Base-by-base conservation (phyloP, 1,140 invertebrate species). In the Drosophila cardini region DNA sequence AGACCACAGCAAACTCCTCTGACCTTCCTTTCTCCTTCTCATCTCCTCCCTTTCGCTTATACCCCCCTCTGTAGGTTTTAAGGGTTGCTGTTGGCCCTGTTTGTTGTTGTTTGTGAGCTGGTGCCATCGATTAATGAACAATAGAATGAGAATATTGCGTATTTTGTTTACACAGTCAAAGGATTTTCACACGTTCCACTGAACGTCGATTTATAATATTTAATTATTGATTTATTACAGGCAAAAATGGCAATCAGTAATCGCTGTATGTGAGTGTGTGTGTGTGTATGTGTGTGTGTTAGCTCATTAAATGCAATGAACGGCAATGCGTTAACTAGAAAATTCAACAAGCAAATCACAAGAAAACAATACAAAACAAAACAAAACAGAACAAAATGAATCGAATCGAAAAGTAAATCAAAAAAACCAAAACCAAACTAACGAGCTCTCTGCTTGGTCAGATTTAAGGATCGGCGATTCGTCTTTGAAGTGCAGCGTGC, bases 141-240 rank as follows among this genome's bases (percentile, higher is more conserved):
- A 87, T 72, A 72, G 68, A 26, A 26, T 4, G 43, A 83, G 80
- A 87, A 89, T 83, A 87, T 76, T 76, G 70, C 40, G 11, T 32
- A 26, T 56, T 71, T 72, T 87, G 80, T 89, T 87, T 76, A 72
- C 84, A 61, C 43, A 71, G 70, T 46, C 84, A 83, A 89, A 87
- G 84, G 83, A 89, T 87, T 87, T 87, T 87, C 84, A 89, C 83
- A 87, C 83, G 76, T 85, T 81, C 60, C 52, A 70, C 61, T 45
- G 52, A 76, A 34, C 45, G 43, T 61, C 32, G 15, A 15, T 69
- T 57, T 48, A 48, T 64, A 78, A 76, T 86, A 79, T 83, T 87
- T 79, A 82, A 83, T 83, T 89, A 89, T 87, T 87, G 84, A 89
- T 87, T 89, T 83, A 77, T 89, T 76, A 72, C 65, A 48, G 55